Percentiles rank a stretch among this genome's conserved stretches.
phyloP scores from a whole-genome alignment of 2,888 invertebrate genomes.

The Eupithecia vulgata region DNA sequence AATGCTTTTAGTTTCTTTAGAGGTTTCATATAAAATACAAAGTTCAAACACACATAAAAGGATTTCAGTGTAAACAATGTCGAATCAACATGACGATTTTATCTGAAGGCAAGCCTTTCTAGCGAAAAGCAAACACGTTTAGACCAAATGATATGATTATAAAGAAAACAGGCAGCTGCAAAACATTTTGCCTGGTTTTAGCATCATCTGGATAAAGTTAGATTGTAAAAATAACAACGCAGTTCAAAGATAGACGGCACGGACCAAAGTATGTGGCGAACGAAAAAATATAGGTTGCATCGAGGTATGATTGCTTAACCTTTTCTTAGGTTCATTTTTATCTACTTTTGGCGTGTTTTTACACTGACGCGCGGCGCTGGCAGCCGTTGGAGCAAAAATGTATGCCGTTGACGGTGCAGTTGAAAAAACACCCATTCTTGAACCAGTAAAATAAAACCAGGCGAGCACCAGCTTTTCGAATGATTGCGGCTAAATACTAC shows the following conservation, averaged over 20 bases:
- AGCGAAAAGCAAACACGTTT: slow-evolving; percentile 74
- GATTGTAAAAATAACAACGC: not conserved
- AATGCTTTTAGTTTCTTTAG: slow-evolving; percentile 31
- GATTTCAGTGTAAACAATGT: slow-evolving; percentile 75
- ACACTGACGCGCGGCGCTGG: not conserved
- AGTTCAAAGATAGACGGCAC: not conserved
- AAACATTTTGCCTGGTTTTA: not conserved
- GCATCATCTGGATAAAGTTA: not conserved
- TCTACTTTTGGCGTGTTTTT: not conserved
- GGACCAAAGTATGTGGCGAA: not conserved
- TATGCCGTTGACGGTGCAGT: not conserved
- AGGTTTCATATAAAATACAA: slow-evolving; percentile 49
- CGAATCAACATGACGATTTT: slow-evolving; percentile 77
- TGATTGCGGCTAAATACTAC: slow-evolving; percentile 57
- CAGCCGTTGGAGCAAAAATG: not conserved
- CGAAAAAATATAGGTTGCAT: not conserved
- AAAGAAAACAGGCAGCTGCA: not conserved
- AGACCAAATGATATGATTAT: slow-evolving; percentile 50
- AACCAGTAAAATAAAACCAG: not conserved
- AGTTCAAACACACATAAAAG: slow-evolving; percentile 67
- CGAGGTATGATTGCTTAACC: not conserved
- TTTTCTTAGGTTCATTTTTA: not conserved
- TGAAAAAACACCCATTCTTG: not conserved
- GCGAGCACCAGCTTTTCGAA: not conserved
- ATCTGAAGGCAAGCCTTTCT: slow-evolving; percentile 75